A percentile compares a stretch with the other conserved stretches of the same genome.
Conservation (phyloP, 2,113 vertebrate genomes). For the Ammodytes marinus region DNA sequence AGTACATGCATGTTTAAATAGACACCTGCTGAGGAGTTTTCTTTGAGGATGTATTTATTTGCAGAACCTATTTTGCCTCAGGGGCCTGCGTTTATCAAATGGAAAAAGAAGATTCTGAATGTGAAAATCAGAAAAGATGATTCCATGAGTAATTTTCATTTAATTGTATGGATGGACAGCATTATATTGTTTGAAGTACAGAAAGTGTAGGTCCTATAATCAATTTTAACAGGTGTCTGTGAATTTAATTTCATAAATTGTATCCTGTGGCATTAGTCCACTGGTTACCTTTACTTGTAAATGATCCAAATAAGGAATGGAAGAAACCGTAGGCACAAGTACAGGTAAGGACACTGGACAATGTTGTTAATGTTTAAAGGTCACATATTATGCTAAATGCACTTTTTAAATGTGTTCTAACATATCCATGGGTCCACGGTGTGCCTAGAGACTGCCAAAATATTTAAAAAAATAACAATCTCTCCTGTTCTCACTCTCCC, state of each 20-base stretch:
- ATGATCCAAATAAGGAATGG: background rate
- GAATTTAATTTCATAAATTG: background rate
- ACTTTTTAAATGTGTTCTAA: no score
- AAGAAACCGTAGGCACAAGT: background rate
- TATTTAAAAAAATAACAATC: no score
- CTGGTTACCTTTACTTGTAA: background rate
- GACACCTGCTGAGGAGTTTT: background rate
- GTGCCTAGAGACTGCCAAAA: no score
- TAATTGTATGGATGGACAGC: background rate
- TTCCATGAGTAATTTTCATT: background rate
- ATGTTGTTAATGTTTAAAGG: background rate
- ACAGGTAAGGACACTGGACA: background rate
- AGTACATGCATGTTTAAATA: background rate
- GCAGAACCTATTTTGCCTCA: background rate
- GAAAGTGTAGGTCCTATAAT: background rate
- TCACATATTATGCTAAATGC: background rate
- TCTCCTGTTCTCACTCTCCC: no score
- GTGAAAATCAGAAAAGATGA: background rate
- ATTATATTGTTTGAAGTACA: background rate
- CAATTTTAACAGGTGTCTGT: background rate
- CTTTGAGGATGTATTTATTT: no score
- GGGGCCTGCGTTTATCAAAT: background rate
- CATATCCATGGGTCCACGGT: no score
- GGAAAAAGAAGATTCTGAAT: background rate
- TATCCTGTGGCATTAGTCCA: background rate